phyloP scores from a whole-genome alignment of 2,888 invertebrate genomes.

The Philereme transversata region DNA sequence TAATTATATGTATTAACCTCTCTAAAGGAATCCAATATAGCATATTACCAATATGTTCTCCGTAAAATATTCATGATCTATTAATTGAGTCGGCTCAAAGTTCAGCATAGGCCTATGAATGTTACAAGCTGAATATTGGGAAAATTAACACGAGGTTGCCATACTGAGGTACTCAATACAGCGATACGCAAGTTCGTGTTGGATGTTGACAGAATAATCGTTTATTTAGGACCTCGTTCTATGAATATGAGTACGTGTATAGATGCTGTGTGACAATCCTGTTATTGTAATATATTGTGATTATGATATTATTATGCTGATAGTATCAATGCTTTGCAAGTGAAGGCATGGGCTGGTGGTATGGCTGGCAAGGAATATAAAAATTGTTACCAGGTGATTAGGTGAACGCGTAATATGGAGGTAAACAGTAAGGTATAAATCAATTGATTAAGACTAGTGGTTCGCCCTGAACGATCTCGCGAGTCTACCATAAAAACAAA shows the following conservation, averaged over 20 bases:
- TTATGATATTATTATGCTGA: too few species aligned
- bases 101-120: conserved; percentile 19
- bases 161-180: conserved; percentile 50
- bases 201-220: conserved; percentile 40
- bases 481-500: too few species aligned
- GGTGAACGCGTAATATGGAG: too few species aligned
- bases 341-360: too few species aligned
- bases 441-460: too few species aligned
- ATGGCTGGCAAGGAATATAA: neutral
- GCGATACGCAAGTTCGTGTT: conserved; percentile 59
- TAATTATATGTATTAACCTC: neutral
- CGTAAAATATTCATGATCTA: conserved; percentile 29
- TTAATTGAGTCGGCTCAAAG: conserved; percentile 25
- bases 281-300: neutral
- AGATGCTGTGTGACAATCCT: neutral
- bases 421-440: too few species aligned
- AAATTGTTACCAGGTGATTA: neutral
- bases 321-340: too few species aligned
- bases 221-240: conserved; percentile 33
- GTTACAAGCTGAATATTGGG: conserved; percentile 45
- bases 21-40: neutral
- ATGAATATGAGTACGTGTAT: neutral
- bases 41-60: conserved; percentile 19
- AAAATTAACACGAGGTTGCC: conserved; percentile 59
- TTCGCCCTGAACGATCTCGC: too few species aligned